Percentiles rank a stretch among this genome's conserved stretches.
These are phyloP conservation scores for Andrena fulva DNA, from an alignment of 2,888 invertebrate genomes.

Conservation along the genomic window DNA sequence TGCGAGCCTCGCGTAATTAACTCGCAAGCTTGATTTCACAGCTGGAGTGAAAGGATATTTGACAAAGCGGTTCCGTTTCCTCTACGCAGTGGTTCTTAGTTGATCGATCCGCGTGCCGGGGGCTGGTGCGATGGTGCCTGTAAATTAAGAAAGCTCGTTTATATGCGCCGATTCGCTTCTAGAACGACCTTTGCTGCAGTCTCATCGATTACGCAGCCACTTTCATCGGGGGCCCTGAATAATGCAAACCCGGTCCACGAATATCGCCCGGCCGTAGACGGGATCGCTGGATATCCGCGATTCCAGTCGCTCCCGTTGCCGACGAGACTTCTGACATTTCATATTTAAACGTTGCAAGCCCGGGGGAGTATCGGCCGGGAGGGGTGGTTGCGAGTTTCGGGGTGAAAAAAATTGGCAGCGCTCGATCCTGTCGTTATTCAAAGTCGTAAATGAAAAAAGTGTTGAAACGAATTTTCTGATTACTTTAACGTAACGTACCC, in stretches of 20 bases:
- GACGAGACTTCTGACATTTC: constrained; percentile 14
- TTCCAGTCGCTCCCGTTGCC: neutral
- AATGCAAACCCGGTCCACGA: constrained; percentile 53
- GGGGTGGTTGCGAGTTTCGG: neutral
- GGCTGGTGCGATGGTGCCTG: neutral
- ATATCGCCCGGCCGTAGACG: neutral
- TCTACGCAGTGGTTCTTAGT: constrained; percentile 15
- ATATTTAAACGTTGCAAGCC: constrained; percentile 22
- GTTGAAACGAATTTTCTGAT: neutral
- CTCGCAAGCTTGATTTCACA: neutral
- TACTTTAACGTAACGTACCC: no score
- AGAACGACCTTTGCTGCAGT: constrained; percentile 11
- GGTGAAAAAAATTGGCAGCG: neutral
- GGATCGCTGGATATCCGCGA: constrained; percentile 34
- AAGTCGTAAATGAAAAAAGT: neutral
- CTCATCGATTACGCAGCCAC: constrained; percentile 55
- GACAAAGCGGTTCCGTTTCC: neutral
- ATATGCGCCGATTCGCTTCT: constrained; percentile 4
- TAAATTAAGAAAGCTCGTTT: constrained; percentile 44
- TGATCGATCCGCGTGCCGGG: neutral
- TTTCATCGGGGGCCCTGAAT: constrained; percentile 56
- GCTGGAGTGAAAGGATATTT: neutral
- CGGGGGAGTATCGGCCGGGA: neutral
- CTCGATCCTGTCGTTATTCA: neutral
- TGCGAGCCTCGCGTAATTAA: neutral